phyloP scores from a whole-genome alignment of 2,888 invertebrate species.

The Osedax frankpressi region DNA sequence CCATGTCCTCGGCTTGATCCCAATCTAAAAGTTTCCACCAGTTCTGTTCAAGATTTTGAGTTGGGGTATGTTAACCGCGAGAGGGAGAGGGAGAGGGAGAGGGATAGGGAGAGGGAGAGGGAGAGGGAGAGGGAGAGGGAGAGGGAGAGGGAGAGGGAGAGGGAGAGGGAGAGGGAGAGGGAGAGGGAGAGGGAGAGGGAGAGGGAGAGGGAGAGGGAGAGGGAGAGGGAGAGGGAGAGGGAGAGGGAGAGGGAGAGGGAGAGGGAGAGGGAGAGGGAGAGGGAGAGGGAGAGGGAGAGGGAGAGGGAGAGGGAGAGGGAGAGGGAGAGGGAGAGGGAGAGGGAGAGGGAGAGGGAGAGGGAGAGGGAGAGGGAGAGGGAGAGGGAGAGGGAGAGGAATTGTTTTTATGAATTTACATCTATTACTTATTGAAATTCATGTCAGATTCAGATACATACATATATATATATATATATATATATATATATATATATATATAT shows the following conservation, averaged over 20 bases:
- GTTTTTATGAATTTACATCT: too few species aligned
- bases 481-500: background rate
- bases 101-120: background rate
- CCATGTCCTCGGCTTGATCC: conserved; percentile 31
- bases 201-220: background rate
- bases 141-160: background rate
- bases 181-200: background rate
- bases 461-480: background rate
- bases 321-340: background rate
- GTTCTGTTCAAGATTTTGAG: too few species aligned
- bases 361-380: background rate
- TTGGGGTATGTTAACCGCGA: too few species aligned
- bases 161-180: background rate
- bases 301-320: background rate
- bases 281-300: background rate
- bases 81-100: background rate
- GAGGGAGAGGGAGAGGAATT: background rate
- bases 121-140: background rate
- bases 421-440: too few species aligned
- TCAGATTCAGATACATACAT: background rate
- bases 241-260: background rate
- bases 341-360: background rate
- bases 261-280: background rate
- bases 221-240: background rate
- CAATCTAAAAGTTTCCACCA: conserved; percentile 41